Evolutionary conservation across 2,113 vertebrate species (phyloP), one percentile per base, ranked within the genome.

Genomic region (Lepus timidus): DNA sequence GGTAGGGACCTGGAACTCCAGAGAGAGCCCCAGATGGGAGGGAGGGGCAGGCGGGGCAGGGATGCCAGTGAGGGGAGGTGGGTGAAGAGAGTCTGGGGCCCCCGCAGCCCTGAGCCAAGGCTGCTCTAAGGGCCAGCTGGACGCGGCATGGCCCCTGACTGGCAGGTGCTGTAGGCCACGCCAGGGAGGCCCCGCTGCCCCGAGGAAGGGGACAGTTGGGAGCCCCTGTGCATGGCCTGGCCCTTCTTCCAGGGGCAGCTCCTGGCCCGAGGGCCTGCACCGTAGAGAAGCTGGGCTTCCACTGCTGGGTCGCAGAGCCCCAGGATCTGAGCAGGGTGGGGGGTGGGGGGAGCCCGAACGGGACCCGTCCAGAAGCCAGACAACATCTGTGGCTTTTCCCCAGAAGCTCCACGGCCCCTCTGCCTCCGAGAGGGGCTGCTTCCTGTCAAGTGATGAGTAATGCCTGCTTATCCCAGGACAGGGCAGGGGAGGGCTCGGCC

Each of bases 401-500:
- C 79, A 74, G 27, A 13, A 20, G 76, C 65, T 52, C 51, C 58
- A 71, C 39, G 80, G 82, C 89, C 62, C 64, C 88, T 73, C 10
- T 49, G 55, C 17, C 90, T 81, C 95, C 81, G 82, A 93, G 94
- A 64, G 76, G 62, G 55, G 76, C 93, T 88, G 82, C 74, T 97
- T 96, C 96, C 93, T 95, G 93, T 96, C 95, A 94, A 84, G 52
- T 86, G 93, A 96, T 68, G 49, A 67, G 19, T 58, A 90, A 90
- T 1, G 61, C 80, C 85, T 94, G 84, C 76, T 87, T 75, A 52
- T 74, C 89, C 44, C 11, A 6, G 78, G 91, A 89, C 49, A 62
- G 1, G 51, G 22, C 9, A 51, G 82, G 49, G 55, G 4, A 33
- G 49, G 36, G 3, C 33, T 11, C 49, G 5, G 31, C 67, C 70